Conservation (phyloP, 30 jellyfish, hydroid and myxozoan species). For the Hydra vulgaris region DNA sequence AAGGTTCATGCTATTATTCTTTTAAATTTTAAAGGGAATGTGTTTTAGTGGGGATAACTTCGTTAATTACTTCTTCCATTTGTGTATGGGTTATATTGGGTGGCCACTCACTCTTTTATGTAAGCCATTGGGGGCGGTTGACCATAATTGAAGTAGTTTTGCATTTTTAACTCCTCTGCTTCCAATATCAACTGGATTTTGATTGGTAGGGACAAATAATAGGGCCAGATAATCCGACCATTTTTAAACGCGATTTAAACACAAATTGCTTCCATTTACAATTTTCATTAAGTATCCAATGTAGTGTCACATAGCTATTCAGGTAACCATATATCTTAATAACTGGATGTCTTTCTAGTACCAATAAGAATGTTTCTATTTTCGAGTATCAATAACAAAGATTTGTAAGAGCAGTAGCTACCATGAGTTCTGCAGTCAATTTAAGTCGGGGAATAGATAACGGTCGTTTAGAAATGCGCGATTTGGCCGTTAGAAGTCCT, state of each 20-base stretch:
- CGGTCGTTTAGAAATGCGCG: conserved; percentile 14
- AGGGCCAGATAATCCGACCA: conserved; percentile 23
- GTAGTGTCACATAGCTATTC: conserved; percentile 52
- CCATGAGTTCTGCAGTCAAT: conserved; percentile 39
- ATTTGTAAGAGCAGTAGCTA: conserved; percentile 24
- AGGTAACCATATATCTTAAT: conserved; percentile 39
- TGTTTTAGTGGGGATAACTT: conserved; percentile 23
- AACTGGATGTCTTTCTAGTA: conserved; percentile 24
- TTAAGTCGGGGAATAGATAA: conserved; percentile 46
- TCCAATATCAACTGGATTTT: conserved; percentile 51
- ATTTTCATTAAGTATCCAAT: conserved; percentile 43
- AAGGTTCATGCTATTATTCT: not conserved
- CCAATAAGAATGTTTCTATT: too few relatives aligned
- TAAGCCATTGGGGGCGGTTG: conserved; percentile 65
- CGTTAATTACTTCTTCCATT: conserved; percentile 17
- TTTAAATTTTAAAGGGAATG: not conserved
- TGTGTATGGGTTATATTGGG: not conserved
- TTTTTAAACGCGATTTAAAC: conserved; percentile 22
- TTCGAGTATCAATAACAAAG: too few relatives aligned
- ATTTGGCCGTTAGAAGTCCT: conserved; percentile 19
- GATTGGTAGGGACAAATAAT: conserved; percentile 25
- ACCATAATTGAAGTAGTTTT: conserved; percentile 44
- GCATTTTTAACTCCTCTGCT: conserved; percentile 33
- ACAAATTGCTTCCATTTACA: conserved; percentile 46
- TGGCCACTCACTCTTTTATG: conserved; percentile 46